Conservation (phyloP, 2,113 vertebrate species). For the Synodontis membranacea region DNA sequence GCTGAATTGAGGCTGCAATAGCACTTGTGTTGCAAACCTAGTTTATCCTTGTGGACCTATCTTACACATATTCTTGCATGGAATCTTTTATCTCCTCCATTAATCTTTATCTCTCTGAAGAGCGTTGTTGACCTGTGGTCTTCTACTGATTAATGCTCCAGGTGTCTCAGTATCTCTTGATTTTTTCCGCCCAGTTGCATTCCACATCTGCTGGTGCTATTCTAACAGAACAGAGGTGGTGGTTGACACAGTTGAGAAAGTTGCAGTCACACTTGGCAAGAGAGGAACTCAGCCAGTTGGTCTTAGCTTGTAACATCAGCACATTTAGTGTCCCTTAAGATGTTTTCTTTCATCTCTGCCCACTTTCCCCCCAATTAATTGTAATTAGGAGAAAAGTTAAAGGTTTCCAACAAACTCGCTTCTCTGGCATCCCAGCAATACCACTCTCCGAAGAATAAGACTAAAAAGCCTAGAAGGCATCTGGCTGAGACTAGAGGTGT, state of each 20-base stretch:
- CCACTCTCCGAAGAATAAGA: not conserved
- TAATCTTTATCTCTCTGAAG: conserved; percentile 19
- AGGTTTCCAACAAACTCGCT: not conserved
- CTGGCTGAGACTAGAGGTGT: not conserved
- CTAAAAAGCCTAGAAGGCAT: not conserved
- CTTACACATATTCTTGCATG: not conserved
- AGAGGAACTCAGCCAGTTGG: conserved; percentile 15
- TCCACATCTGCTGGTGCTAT: conserved; percentile 23
- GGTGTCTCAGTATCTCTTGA: conserved; percentile 22
- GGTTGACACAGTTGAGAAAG: conserved; percentile 14
- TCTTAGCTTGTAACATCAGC: conserved; percentile 34
- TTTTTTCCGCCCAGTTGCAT: conserved; percentile 21
- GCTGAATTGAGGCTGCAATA: not conserved
- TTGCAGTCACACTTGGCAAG: conserved; percentile 18
- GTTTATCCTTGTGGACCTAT: not conserved
- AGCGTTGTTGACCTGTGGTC: conserved; percentile 25
- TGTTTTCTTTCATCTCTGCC: conserved; percentile 1
- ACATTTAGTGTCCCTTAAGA: conserved; percentile 19
- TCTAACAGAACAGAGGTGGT: conserved; percentile 3
- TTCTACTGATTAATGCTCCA: conserved; percentile 34
- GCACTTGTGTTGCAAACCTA: not conserved
- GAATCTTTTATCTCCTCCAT: conserved; percentile 12
- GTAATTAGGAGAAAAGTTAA: conserved; percentile 18
- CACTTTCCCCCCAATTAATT: conserved; percentile 8
- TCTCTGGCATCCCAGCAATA: not conserved